phyloP scores from a whole-genome alignment of 2,113 vertebrate species.

The Archocentrus centrarchus region DNA sequence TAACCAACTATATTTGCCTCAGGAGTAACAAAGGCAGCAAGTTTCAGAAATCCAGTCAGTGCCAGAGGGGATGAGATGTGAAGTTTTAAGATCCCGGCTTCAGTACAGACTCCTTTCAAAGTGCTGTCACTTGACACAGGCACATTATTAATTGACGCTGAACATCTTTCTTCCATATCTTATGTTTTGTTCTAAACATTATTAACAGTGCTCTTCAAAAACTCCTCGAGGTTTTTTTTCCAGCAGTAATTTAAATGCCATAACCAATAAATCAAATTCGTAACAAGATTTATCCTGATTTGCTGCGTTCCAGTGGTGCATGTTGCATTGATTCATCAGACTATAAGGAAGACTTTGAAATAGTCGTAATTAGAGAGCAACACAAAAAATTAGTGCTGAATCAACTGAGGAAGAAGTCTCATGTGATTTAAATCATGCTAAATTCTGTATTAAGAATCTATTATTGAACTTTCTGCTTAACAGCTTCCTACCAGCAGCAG shows the following conservation, averaged over 20 bases:
- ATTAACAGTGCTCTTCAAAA: conserved; percentile 33
- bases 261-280: conserved; percentile 13
- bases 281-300: conserved; percentile 18
- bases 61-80: neutral
- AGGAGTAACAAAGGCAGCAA: neutral
- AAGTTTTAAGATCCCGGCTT: conserved; percentile 20
- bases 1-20: conserved; percentile 7
- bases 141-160: conserved; percentile 29
- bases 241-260: conserved; percentile 51
- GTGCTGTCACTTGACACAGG: conserved; percentile 23
- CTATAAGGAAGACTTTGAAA: conserved; percentile 30
- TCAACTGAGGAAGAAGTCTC: neutral
- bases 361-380: conserved; percentile 34
- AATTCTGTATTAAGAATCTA: conserved; percentile 16
- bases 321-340: conserved; percentile 26
- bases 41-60: neutral
- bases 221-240: conserved; percentile 22
- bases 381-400: conserved; percentile 26
- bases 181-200: conserved; percentile 34
- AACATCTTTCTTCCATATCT: conserved; percentile 23
- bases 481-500: neutral
- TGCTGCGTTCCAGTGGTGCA: neutral
- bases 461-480: neutral
- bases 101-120: conserved; percentile 9
- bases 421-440: conserved; percentile 20